These are phyloP conservation scores for Mayetiola destructor DNA, from an alignment of 2,888 invertebrate species.

Conservation along the genomic window DNA sequence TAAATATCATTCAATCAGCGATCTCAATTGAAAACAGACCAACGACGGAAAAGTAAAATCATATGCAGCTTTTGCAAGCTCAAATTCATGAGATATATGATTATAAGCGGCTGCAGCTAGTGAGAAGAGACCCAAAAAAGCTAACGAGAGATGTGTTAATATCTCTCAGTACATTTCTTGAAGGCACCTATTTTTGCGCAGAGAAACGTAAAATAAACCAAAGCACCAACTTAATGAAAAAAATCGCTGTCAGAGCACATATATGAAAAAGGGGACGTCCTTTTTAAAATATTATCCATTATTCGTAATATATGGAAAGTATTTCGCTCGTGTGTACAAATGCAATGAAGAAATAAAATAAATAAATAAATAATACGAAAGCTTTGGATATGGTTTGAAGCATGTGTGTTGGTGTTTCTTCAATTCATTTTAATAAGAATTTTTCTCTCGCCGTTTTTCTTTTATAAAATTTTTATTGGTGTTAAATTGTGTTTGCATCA, in stretches of 20 bases:
- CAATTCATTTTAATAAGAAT: not conserved
- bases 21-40: too few relatives aligned
- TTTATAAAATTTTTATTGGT: not conserved
- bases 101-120: not conserved
- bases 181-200: constrained; percentile 11
- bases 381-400: constrained; percentile 1
- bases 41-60: too few relatives aligned
- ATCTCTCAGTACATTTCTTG: constrained; percentile 2
- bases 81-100: not conserved
- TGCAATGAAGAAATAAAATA: not conserved
- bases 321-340: not conserved
- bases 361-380: not conserved
- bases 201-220: not conserved
- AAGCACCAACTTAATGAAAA: too few relatives aligned
- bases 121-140: constrained; percentile 2
- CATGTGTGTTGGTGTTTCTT: not conserved
- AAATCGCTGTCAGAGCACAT: not conserved
- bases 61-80: too few relatives aligned
- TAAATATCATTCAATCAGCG: too few relatives aligned
- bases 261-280: constrained; percentile 11
- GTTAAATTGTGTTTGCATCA: not conserved
- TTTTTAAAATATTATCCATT: constrained; percentile 11
- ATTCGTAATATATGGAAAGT: constrained; percentile 12
- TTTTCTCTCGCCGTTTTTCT: not conserved
- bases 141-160: constrained; percentile 6